phyloP scores from a whole-genome alignment of 2,888 invertebrate species.

The Zygothrica quintamaculata region DNA sequence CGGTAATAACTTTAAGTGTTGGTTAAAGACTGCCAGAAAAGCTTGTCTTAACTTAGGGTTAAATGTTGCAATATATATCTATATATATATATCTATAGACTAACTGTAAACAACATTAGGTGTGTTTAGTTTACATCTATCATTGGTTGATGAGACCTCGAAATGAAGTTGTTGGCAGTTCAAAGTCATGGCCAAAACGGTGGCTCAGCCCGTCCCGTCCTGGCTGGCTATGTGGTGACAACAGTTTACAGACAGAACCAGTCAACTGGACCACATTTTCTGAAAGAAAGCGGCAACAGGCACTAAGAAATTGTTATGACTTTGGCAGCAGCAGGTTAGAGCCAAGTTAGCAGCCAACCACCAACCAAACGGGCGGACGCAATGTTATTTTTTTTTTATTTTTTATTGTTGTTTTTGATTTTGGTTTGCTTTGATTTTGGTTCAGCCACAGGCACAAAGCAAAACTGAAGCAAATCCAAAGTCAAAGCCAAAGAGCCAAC shows the following conservation, averaged over 20 bases:
- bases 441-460: conserved; percentile 39
- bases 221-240: conserved; percentile 59
- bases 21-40: no score
- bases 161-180: conserved; percentile 51
- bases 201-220: conserved; percentile 30
- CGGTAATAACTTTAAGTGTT: no score
- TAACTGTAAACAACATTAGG: no score
- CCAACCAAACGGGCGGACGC: conserved; percentile 51
- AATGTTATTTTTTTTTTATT: conserved; percentile 33
- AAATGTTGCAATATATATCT: no score
- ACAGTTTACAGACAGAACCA: conserved; percentile 25
- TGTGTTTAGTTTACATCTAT: neutral
- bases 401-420: no score
- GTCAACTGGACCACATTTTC: conserved; percentile 79
- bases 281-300: conserved; percentile 71
- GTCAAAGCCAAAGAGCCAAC: neutral
- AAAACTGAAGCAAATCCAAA: conserved; percentile 8
- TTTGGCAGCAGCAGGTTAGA: conserved; percentile 33
- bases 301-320: conserved; percentile 59
- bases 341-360: conserved; percentile 1
- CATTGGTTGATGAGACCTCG: conserved; percentile 25
- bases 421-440: conserved; percentile 65
- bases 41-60: no score
- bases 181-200: conserved; percentile 65
- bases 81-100: no score